A percentile compares a stretch with the other conserved stretches of the same genome.
phyloP scores from a whole-genome alignment of 2,888 invertebrate species.

The Dioctria linearis region DNA sequence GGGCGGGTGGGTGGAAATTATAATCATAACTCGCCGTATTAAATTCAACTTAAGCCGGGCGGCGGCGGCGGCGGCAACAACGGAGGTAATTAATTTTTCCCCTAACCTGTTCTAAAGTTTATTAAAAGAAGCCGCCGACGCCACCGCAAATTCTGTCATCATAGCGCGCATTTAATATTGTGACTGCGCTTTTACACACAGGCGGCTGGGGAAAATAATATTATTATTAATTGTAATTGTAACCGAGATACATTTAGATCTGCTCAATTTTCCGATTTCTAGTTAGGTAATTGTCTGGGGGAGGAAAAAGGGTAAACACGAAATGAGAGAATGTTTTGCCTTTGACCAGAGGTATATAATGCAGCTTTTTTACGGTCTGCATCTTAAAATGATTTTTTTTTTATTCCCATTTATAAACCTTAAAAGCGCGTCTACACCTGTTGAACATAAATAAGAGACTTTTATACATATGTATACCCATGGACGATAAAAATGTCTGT shows the following conservation, averaged over 20 bases:
- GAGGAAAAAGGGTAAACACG: not conserved
- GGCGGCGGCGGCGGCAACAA: too few species aligned
- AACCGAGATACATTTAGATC: not conserved
- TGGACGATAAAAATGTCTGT: not conserved
- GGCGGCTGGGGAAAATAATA: not conserved
- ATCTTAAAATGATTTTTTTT: too few species aligned
- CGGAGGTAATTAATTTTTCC: constrained; percentile 47
- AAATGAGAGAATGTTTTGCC: too few species aligned
- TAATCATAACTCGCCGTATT: constrained; percentile 15
- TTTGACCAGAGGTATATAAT: too few species aligned
- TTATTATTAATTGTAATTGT: not conserved
- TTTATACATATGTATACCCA: not conserved
- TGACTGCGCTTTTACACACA: not conserved
- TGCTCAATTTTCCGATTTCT: not conserved
- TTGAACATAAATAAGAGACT: constrained; percentile 5
- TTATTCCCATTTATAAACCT: not conserved
- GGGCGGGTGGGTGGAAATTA: not conserved
- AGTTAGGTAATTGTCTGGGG: not conserved
- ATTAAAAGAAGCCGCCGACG: constrained; percentile 38
- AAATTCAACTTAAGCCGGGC: constrained; percentile 33
- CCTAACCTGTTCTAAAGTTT: constrained; percentile 29
- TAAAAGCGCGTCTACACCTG: constrained; percentile 10
- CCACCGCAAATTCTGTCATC: constrained; percentile 27
- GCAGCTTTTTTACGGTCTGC: too few species aligned
- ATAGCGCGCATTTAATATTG: constrained; percentile 8